Evolutionary conservation across 2,888 invertebrate species (phyloP).

Genomic region (Ectemnius cavifrons): DNA sequence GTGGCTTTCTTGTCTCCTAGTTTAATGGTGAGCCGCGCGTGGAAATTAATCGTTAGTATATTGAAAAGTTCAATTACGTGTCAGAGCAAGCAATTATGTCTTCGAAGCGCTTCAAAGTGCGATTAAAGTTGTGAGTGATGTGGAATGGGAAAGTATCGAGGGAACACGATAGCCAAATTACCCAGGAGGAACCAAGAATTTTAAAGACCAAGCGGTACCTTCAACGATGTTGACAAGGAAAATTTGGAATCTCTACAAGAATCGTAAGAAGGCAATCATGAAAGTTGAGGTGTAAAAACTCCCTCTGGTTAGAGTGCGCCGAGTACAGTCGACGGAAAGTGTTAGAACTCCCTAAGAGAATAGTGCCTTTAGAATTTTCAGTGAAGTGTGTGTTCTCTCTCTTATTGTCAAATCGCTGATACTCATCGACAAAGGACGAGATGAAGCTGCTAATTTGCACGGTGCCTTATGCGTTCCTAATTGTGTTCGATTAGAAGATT

Average conservation of each 20-base stretch:
- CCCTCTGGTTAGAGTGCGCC: background rate
- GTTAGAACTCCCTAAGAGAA: background rate
- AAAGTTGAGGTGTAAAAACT: background rate
- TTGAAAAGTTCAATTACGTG: background rate
- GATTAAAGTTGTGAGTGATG: conserved; percentile 48
- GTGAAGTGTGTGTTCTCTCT: background rate
- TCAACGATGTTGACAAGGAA: conserved; percentile 20
- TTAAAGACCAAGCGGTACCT: background rate
- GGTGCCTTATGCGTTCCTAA: background rate
- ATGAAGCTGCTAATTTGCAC: background rate
- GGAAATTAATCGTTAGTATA: background rate
- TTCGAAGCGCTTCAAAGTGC: conserved; percentile 58
- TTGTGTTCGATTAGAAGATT: background rate
- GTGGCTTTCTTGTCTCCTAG: background rate
- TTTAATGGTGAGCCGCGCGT: background rate
- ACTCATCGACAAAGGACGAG: too few relatives aligned
- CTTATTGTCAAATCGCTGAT: background rate
- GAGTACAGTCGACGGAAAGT: background rate
- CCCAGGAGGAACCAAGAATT: background rate
- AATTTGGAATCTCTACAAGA: conserved; percentile 29
- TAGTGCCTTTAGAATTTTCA: background rate
- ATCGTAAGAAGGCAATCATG: conserved; percentile 29
- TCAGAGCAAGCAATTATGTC: conserved; percentile 42
- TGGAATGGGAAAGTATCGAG: background rate
- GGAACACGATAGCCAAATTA: background rate